Conservation (phyloP, 2,888 invertebrate species). For the Brenthis hecate region DNA sequence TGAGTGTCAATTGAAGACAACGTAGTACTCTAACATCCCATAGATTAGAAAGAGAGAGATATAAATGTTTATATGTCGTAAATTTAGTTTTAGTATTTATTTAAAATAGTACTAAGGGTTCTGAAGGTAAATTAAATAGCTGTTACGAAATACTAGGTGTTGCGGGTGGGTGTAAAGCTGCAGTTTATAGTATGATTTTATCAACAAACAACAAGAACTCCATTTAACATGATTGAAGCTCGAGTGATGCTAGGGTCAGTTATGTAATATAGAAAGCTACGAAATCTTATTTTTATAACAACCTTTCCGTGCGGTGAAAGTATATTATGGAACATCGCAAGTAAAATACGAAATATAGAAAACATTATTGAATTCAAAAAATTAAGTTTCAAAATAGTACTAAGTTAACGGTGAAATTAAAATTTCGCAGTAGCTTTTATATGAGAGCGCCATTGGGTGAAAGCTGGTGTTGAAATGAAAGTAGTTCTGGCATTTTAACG, state of each 20-base stretch:
- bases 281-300: slow-evolving; percentile 6
- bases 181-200: too few species aligned
- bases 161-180: too few species aligned
- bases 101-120: too few species aligned
- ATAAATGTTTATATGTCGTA: too few species aligned
- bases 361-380: slow-evolving; percentile 9
- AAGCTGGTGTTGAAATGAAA: slow-evolving; percentile 79
- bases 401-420: slow-evolving; percentile 44
- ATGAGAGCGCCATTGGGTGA: slow-evolving; percentile 72
- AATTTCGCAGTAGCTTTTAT: slow-evolving; percentile 71
- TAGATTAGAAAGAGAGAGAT: too few species aligned
- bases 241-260: neutral
- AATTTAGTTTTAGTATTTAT: too few species aligned
- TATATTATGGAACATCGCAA: slow-evolving; percentile 5
- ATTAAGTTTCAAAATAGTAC: slow-evolving; percentile 7
- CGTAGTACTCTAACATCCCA: too few species aligned
- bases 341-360: slow-evolving; percentile 6
- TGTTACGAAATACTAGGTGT: too few species aligned
- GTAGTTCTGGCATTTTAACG: slow-evolving; percentile 70
- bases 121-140: too few species aligned
- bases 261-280: slow-evolving; percentile 12
- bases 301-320: slow-evolving; percentile 13
- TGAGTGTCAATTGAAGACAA: too few species aligned
- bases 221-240: neutral
- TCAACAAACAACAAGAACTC: neutral